Evolutionary conservation across 2,888 invertebrate genomes (phyloP), one percentile per base, ranked within the genome.

Genomic region (Xestia rhomboidea): DNA sequence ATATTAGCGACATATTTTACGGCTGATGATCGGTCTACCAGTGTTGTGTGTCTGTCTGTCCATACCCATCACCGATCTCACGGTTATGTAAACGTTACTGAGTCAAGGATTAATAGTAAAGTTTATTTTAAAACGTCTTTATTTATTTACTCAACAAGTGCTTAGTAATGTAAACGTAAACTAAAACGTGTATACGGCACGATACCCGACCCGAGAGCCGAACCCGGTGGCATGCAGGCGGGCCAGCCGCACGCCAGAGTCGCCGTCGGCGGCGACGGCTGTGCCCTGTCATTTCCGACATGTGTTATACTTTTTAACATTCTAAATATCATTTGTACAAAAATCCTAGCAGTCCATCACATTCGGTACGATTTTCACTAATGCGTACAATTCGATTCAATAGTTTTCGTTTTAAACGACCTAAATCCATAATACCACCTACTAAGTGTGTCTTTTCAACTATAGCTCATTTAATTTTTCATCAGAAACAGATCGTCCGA

Each of bases 111-210:
- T 94, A 93, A 93, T 94, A 92, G 93, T 92, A 87, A 90, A 93
- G 96, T 95, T 96, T 96, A 95, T 95, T 94, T 96, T 95, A 94
- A 94, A 94, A 91, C 94, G 91, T 86, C 91, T 94, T 90, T 96
- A 95, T 96, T 96, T 96, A 95, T 96, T 96, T 96, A 95, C 93
- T 91, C 92, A 94, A 95, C 95, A 95, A 95, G 96, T 96, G 95
- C 94, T 96, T 94, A 94, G 95, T 95, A 94, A 94, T 93, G 93
- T 93, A 93, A 95, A 95, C 93, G 94, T 95, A 95, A 95, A 95
- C 95, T 90, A 89, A 89, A 91, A 90, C 91, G 90, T 88, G 88
- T 90, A 85, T 88, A 90, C 89, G 86, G 88, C 82, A 83, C 89
- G 91, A 90, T 92, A 92, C 89, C 91, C 90, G 92, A 91, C 88